These are phyloP conservation scores for Epicampocera succincta DNA, from an alignment of 2,888 invertebrate genomes.

Conservation along the genomic window DNA sequence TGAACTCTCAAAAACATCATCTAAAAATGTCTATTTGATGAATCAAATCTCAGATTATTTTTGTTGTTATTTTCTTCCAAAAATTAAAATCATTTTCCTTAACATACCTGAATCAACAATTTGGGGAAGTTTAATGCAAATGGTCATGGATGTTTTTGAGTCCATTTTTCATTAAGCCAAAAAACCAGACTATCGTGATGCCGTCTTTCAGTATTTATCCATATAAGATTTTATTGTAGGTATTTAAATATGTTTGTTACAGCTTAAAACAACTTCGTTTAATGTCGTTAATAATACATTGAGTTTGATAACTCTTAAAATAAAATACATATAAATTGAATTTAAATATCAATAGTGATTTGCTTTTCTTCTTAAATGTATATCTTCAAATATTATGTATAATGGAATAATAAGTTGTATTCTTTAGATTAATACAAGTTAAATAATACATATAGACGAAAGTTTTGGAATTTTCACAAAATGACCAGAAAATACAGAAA, in stretches of 20 bases:
- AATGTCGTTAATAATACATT: conserved; percentile 68
- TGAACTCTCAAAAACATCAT: no score
- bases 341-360: conserved; percentile 38
- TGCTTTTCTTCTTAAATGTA: conserved; percentile 31
- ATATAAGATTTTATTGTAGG: conserved; percentile 36
- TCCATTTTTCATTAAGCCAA: no score
- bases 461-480: conserved; percentile 25
- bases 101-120: no score
- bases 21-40: no score
- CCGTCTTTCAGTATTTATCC: not conserved
- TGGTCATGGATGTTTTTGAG: no score
- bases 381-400: conserved; percentile 51
- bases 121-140: no score
- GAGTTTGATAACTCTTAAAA: conserved; percentile 60
- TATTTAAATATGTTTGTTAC: conserved; percentile 32
- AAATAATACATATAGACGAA: conserved; percentile 8
- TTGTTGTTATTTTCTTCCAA: no score
- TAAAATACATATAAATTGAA: conserved; percentile 19
- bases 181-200: no score
- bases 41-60: no score
- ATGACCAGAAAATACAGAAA: conserved; percentile 22
- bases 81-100: no score
- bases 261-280: conserved; percentile 55
- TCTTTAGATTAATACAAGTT: conserved; percentile 27
- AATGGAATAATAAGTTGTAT: conserved; percentile 52